Conservation (phyloP, 2,113 vertebrate genomes). For the Thryonomys swinderianus region DNA sequence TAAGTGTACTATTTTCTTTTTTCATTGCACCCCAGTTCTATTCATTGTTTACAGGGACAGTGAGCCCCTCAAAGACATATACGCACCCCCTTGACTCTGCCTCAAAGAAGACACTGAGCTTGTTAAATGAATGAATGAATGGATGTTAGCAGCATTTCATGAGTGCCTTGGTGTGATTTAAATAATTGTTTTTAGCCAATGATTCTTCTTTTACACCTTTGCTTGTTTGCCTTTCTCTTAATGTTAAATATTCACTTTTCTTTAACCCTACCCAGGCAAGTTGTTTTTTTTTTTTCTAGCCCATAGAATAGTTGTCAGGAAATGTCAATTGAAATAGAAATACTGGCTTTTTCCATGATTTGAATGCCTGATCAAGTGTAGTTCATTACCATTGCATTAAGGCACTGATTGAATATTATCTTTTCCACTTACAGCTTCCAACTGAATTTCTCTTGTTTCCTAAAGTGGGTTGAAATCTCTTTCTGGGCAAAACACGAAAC, state of each 20-base stretch:
- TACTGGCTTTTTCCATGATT: background rate
- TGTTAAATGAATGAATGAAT: conserved; percentile 47
- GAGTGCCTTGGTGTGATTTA: background rate
- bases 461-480: conserved; percentile 24
- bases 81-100: background rate
- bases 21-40: background rate
- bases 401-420: background rate
- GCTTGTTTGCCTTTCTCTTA: conserved; percentile 32
- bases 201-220: background rate
- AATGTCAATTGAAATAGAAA: conserved; percentile 35
- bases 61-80: background rate
- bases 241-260: conserved; percentile 42
- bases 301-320: background rate
- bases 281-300: conserved; percentile 40
- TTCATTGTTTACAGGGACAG: background rate
- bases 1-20: background rate
- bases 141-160: background rate
- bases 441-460: background rate
- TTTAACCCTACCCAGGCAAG: background rate
- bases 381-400: conserved; percentile 16
- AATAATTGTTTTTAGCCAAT: conserved; percentile 4
- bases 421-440: conserved; percentile 25
- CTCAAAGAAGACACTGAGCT: background rate
- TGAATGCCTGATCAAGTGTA: background rate
- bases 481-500: background rate